phyloP scores from a whole-genome alignment of 2,888 invertebrate genomes.

The Lasioglossum marginatum region DNA sequence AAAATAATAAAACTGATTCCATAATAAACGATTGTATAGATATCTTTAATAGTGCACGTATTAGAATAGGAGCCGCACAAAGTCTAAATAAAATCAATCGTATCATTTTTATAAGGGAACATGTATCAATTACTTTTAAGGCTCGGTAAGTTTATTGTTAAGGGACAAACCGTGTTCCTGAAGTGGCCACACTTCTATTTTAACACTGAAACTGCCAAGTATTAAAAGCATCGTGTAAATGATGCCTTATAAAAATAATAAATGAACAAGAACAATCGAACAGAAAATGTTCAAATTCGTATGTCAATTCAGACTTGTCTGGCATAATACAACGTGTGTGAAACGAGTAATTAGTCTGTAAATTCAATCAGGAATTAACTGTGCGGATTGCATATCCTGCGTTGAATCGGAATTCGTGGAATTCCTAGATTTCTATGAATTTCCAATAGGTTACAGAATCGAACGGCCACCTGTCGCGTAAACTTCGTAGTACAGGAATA shows the following conservation, averaged over 20 bases:
- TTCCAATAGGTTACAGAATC: constrained; percentile 43
- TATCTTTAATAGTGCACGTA: too few species aligned
- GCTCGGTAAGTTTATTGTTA: too few species aligned
- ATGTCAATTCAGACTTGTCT: too few species aligned
- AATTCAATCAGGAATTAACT: constrained; percentile 8
- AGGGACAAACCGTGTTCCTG: too few species aligned
- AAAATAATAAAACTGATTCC: too few species aligned
- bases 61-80: too few species aligned
- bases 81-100: too few species aligned
- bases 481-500: constrained; percentile 48
- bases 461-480: constrained; percentile 56
- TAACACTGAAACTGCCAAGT: not conserved
- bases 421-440: constrained; percentile 38
- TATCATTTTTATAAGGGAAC: too few species aligned
- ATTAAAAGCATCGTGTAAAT: not conserved
- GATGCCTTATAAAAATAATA: not conserved
- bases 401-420: constrained; percentile 34
- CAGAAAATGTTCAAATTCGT: not conserved
- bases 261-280: not conserved
- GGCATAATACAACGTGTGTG: too few species aligned
- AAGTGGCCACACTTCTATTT: too few species aligned
- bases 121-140: too few species aligned
- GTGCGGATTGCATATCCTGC: constrained; percentile 7
- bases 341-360: constrained; percentile 17
- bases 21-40: too few species aligned